Evolutionary conservation across 2,888 invertebrate species (phyloP), one percentile per base, ranked within the genome.

Genomic region (Polydrusus pterygomalis): DNA sequence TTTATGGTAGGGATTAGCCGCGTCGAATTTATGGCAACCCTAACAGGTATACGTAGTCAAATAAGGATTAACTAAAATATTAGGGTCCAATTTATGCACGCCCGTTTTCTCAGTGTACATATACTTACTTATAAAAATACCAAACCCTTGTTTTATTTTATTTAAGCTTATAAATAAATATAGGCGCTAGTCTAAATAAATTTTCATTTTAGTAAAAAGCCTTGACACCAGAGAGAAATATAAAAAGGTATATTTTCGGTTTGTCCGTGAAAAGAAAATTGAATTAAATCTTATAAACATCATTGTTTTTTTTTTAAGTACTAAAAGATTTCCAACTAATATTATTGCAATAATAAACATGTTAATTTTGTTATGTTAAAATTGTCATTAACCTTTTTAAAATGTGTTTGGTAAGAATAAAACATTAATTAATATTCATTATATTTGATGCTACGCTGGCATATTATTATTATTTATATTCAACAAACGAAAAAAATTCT

Each of bases 291-390:
- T n/a, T n/a, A n/a, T 15, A 49, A 17, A 49, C 17, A 49, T 15
- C 7, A 49, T 49, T 49, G 47, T 49, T 49, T 49, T 49, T 17
- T n/a, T 8, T 49, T 49, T 18, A 49, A 18, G 17, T 17, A 49
- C 47, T 17, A 17, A 49, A 17, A 13, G 5, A n/a, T 13, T n/a
- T n/a, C 13, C 8, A 49, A 1, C 15, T 17, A 17, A 49, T 17
- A 49, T n/a, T 49, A 49, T 17, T 17, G 17, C 7, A 49, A 47
- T 15, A n/a, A 45, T n/a, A 45, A n/a, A 49, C 2, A 8, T 49
- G 17, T 17, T 49, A n/a, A 9, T 8, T 17, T 49, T 49, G 47
- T 9, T 49, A 17, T 49, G 17, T 49, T 17, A 49, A n/a, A 9
- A n/a, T 49, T 49, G 17, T 17, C 17, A 49, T 49, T 49, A 17